Evolutionary conservation across 2,888 invertebrate species (phyloP).

Genomic region (Athetis lepigone): DNA sequence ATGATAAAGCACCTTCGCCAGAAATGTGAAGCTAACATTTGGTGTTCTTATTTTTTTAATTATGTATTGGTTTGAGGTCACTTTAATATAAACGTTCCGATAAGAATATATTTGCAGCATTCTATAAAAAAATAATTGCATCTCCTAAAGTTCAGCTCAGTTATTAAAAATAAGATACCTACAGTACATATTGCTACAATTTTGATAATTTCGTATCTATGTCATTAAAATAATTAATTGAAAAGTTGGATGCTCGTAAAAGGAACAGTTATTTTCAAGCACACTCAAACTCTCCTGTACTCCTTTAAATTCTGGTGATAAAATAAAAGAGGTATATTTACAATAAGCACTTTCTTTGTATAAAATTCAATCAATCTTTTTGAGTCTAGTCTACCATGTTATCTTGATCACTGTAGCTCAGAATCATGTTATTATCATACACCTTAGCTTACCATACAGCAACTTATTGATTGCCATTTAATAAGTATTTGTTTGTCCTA

Average conservation of each 20-base stretch:
- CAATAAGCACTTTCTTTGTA: constrained; percentile 18
- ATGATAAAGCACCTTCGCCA: neutral
- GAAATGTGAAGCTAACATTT: neutral
- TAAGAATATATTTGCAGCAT: neutral
- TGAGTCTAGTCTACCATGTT: constrained; percentile 3
- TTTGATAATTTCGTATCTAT: neutral
- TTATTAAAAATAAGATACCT: neutral
- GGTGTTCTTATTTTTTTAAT: constrained; percentile 6
- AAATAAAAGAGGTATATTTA: constrained; percentile 5
- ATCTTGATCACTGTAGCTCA: constrained; percentile 14
- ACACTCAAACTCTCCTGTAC: neutral
- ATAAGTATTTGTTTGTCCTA: neutral
- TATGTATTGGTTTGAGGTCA: constrained; percentile 22
- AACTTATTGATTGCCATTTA: neutral
- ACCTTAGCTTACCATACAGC: neutral
- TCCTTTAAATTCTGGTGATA: constrained; percentile 7
- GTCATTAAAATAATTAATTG: constrained; percentile 1
- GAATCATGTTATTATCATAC: neutral
- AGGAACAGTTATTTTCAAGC: neutral
- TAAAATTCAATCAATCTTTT: constrained; percentile 18
- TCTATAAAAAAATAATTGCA: neutral
- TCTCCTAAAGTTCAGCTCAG: neutral
- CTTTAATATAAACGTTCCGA: neutral
- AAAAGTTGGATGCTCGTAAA: neutral
- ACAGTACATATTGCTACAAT: neutral